Evolutionary conservation across 1,140 invertebrate genomes (phyloP), one percentile per base, ranked within the genome.

Genomic region (Potamilus streckersoni): DNA sequence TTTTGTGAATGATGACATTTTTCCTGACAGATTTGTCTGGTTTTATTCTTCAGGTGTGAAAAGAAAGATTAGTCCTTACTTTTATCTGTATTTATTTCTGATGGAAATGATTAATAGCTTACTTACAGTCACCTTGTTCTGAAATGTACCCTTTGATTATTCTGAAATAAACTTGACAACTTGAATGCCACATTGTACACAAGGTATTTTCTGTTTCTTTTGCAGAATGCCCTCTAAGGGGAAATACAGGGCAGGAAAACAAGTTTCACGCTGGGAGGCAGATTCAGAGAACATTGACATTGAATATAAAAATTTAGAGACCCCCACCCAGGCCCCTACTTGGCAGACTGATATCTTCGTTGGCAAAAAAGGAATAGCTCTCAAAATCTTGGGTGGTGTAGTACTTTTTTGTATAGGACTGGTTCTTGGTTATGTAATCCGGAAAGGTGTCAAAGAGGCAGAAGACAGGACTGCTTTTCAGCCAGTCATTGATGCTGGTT

Each of bases 221-320:
- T 83, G 65, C 80, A 86, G 84, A 68, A 87, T 87, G 82, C 84
- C 84, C 15, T 80, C 82, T 11, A 81, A 83, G 38, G 84, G 84
- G 23, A 76, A 79, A 31, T 86, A 87, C 75, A 85, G 85, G 15
- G 83, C 85, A 4, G 85, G 85, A 14, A 86, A 84, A 70, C 85
- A 85, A 55, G 83, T 87, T 31, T 85, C 85, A 0, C 27, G 86
- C n/a, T 87, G 85, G 84, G 86, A 87, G 57, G 85, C 86, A 13
- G 86, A 87, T 57, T 84, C 86, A 0, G 86, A 87, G 74, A 87
- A 86, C 69, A 86, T 87, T 56, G 86, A 87, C 80, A 87, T 87
- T 64, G 85, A 87, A 63, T 87, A 87, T 63, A 84, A 85, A 67
- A 85, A 86, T 74, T 74, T 87, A 4, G 86, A 87, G 59, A 67